Conservation (phyloP, 2,888 invertebrate species). For the Xestia c-nigrum region DNA sequence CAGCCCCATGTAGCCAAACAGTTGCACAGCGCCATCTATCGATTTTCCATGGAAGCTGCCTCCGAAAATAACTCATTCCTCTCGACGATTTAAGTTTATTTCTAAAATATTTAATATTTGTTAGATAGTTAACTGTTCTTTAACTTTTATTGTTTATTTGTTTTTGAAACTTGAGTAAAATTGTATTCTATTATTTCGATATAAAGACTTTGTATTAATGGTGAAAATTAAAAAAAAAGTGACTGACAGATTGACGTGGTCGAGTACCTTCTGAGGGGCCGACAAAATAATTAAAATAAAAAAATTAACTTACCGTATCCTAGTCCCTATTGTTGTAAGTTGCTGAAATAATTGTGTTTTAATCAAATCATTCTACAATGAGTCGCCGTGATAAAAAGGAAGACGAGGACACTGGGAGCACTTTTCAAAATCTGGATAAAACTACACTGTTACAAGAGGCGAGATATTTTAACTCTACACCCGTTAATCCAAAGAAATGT, state of each 20-base stretch:
- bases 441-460: constrained; percentile 98
- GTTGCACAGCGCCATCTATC: too few relatives aligned
- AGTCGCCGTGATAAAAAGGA: constrained; percentile 69
- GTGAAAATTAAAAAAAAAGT: not conserved
- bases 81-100: too few relatives aligned
- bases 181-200: not conserved
- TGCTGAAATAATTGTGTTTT: not conserved
- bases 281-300: not conserved
- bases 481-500: constrained; percentile 98
- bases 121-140: too few relatives aligned
- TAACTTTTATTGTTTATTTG: too few relatives aligned
- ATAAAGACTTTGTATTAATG: not conserved
- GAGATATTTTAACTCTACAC: constrained; percentile 98
- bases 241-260: constrained; percentile 32
- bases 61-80: too few relatives aligned
- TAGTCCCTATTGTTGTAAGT: constrained; percentile 3
- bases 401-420: constrained; percentile 95
- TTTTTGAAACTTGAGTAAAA: too few relatives aligned
- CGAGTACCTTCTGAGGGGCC: not conserved
- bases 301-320: not conserved
- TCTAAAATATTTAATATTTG: too few relatives aligned
- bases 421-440: constrained; percentile 97
- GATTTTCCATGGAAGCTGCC: too few relatives aligned
- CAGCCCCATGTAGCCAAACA: too few relatives aligned
- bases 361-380: constrained; percentile 50